Conservation (phyloP, 2,888 invertebrate genomes). For the Chrysodeixis includens region DNA sequence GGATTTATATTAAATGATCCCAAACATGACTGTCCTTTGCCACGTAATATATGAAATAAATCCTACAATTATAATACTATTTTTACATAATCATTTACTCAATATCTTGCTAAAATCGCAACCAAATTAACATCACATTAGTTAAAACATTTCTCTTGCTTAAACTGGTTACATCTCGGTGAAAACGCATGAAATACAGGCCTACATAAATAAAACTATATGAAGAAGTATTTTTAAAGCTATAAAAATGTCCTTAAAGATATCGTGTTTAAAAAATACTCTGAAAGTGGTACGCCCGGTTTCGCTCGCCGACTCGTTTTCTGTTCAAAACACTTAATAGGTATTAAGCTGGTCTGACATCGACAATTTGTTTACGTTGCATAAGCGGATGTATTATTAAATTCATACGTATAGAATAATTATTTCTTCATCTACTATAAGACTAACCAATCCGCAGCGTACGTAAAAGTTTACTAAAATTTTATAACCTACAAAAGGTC, state of each 20-base stretch:
- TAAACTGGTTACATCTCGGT: constrained; percentile 52
- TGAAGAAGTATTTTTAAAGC: constrained; percentile 28
- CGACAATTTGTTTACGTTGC: background rate
- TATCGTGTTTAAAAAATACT: constrained; percentile 15
- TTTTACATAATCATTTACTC: no score
- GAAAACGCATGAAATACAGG: constrained; percentile 53
- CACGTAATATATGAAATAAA: no score
- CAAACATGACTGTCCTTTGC: background rate
- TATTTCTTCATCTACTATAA: no score
- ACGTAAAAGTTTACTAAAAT: no score
- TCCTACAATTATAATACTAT: no score
- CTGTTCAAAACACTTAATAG: background rate
- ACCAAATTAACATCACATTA: no score
- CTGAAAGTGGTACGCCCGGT: constrained; percentile 22
- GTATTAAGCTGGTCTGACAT: constrained; percentile 8
- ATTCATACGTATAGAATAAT: no score
- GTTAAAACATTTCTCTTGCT: background rate
- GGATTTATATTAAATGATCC: background rate
- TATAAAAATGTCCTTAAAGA: constrained; percentile 27
- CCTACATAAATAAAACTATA: constrained; percentile 22
- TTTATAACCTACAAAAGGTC: no score
- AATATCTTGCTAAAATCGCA: no score
- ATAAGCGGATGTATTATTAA: background rate
- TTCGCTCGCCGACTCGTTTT: constrained; percentile 26
- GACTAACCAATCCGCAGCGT: no score